A percentile compares a stretch with the other conserved stretches of the same genome.
These are phyloP conservation scores for Erinaceus europaeus DNA, from an alignment of 2,113 vertebrate species.

Conservation along the genomic window DNA sequence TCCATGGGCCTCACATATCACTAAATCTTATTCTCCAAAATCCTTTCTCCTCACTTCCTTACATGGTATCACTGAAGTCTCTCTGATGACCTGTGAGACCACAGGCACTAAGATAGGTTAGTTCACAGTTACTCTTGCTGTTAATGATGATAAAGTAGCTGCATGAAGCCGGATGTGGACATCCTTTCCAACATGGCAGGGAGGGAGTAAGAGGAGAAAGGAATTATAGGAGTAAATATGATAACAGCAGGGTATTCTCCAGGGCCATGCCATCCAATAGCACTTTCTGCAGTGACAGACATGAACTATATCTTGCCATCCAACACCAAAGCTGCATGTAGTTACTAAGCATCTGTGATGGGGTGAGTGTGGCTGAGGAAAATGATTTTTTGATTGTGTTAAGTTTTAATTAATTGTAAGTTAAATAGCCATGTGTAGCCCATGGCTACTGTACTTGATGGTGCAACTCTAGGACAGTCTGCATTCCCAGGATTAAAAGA, in stretches of 20 bases:
- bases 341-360: background rate
- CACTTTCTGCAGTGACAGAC: background rate
- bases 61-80: background rate
- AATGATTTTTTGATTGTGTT: background rate
- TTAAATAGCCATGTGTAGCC: background rate
- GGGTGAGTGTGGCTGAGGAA: background rate
- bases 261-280: background rate
- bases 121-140: background rate
- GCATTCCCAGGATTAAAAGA: slow-evolving; percentile 7
- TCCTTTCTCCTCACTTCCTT: background rate
- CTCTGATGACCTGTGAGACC: background rate
- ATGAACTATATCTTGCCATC: background rate
- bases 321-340: background rate
- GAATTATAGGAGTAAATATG: background rate
- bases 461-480: background rate
- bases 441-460: background rate
- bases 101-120: too few species aligned
- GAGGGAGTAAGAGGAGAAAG: background rate
- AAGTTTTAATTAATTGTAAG: slow-evolving; percentile 22
- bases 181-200: background rate
- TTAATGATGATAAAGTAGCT: background rate
- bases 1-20: background rate
- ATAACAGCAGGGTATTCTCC: background rate
- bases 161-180: background rate
- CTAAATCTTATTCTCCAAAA: slow-evolving; percentile 1